Evolutionary conservation across 2,797 vertebrate species (phyloP).

Genomic region (Gallinago solitaria): DNA sequence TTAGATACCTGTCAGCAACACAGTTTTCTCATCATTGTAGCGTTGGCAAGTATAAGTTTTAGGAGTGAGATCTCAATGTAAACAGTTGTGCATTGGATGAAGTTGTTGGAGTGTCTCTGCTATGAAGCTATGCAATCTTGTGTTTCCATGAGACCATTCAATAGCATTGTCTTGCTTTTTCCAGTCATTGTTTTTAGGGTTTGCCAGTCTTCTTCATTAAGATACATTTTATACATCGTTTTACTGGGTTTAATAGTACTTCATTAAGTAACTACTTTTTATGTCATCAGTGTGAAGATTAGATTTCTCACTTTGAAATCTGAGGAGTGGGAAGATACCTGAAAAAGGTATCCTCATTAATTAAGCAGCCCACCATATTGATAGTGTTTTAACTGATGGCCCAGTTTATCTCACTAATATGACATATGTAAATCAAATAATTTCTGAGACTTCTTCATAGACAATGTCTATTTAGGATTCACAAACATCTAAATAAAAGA

Average conservation of each 20-base stretch:
- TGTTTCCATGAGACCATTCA: not conserved
- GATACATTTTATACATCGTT: not conserved
- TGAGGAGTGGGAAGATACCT: not conserved
- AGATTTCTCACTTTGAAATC: not conserved
- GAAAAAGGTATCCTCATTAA: not conserved
- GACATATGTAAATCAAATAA: not conserved
- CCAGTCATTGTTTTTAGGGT: not conserved
- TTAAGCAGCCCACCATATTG: not conserved
- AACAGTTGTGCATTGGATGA: accelerated
- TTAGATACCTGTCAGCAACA: not conserved
- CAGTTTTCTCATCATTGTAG: not conserved
- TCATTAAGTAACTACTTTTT: not conserved
- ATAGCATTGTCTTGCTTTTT: not conserved
- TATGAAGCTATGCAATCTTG: not conserved
- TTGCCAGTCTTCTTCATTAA: not conserved
- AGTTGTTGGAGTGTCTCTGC: not conserved
- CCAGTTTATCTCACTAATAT: not conserved
- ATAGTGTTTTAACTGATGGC: not conserved
- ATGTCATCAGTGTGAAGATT: not conserved
- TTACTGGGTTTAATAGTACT: not conserved
- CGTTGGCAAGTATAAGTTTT: not conserved
- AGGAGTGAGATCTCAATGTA: not conserved
- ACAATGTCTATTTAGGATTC: not conserved
- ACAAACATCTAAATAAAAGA: not conserved
- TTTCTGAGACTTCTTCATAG: not conserved